Base-by-base conservation (phyloP, 2,797 vertebrate genomes). In the Pyrocephalus nanus region DNA sequence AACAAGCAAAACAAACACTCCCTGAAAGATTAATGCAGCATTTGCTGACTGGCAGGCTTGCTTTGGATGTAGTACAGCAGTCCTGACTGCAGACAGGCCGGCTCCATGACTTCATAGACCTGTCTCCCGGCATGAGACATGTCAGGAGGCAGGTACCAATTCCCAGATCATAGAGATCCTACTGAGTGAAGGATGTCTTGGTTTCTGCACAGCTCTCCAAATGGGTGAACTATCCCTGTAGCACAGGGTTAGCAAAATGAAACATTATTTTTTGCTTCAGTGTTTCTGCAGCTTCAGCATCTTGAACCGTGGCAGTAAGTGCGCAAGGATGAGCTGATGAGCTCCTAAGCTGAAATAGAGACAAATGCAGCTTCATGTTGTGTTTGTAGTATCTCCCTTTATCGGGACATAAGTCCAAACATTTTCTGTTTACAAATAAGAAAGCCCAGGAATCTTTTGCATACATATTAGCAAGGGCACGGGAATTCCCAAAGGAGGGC, bases 121-220 rank as follows among this genome's bases (percentile, higher is more conserved):
- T 97, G 98, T 88, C 98, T 98, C 17, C 85, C 95, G 19, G 89
- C 70, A 51, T 96, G 95, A 96, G 98, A 98, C 95, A 92, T 92
- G 48, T 98, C 97, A 7, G 98, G 98, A 15, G 98, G 98, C 97
- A 99, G 98, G 96, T 98, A 99, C 61, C 98, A 47, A 98, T 95
- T 95, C 98, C 98, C 98, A 98, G 98, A 47, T 98, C 96, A 23
- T 97, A 95, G 29, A 98, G 97, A 96, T 98, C 98, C 85, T 85
- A 77, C 98, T 72, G 97, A 74, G 97, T 97, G 96, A 99, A 98
- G 86, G 98, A 98, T 12, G 79, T 66, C 64, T 93, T 29, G 10
- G 96, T 69, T 93, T 97, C 97, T 25, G 92, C 98, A 93, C 94
- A 95, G 95, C 97, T 98, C 4, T 98, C 98, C 93, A 98, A 82